Percentiles rank a stretch among this genome's conserved stretches.
These are phyloP conservation scores for Oegoconia quadripuncta DNA, from an alignment of 2,888 invertebrate genomes.

Conservation along the genomic window DNA sequence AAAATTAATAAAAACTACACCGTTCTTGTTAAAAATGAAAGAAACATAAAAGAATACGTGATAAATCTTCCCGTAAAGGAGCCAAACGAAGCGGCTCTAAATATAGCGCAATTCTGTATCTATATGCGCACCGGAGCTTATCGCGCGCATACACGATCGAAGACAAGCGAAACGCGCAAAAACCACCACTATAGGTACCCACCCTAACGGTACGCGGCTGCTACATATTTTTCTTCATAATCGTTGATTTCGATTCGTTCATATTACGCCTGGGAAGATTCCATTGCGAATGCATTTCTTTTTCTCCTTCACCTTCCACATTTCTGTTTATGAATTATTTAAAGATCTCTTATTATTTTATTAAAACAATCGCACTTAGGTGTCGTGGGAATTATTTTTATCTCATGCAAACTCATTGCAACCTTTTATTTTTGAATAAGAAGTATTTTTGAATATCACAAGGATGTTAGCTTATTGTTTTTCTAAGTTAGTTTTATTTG, in stretches of 20 bases:
- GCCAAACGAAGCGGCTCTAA: slow-evolving; percentile 59
- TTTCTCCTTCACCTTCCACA: neutral
- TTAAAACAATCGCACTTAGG: neutral
- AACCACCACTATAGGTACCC: slow-evolving; percentile 46
- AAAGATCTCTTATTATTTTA: neutral
- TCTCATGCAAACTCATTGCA: no score
- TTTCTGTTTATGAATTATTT: slow-evolving; percentile 1
- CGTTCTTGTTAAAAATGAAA: slow-evolving; percentile 1
- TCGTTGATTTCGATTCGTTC: slow-evolving; percentile 27
- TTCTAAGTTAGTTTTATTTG: no score
- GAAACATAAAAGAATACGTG: slow-evolving; percentile 34
- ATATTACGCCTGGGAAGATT: slow-evolving; percentile 7
- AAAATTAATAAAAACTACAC: no score
- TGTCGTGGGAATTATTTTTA: neutral
- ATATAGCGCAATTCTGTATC: slow-evolving; percentile 50
- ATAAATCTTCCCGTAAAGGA: slow-evolving; percentile 32
- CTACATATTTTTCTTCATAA: slow-evolving; percentile 47
- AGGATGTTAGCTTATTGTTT: no score
- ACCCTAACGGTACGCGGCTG: slow-evolving; percentile 50
- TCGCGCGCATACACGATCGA: slow-evolving; percentile 61
- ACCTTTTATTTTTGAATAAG: neutral
- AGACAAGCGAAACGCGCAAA: slow-evolving; percentile 58
- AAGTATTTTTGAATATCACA: no score
- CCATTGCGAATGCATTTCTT: slow-evolving; percentile 2
- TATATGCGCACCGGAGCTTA: slow-evolving; percentile 63